Base-by-base conservation (phyloP, 1,140 invertebrate genomes). In the Drosophila lacteicornis region DNA sequence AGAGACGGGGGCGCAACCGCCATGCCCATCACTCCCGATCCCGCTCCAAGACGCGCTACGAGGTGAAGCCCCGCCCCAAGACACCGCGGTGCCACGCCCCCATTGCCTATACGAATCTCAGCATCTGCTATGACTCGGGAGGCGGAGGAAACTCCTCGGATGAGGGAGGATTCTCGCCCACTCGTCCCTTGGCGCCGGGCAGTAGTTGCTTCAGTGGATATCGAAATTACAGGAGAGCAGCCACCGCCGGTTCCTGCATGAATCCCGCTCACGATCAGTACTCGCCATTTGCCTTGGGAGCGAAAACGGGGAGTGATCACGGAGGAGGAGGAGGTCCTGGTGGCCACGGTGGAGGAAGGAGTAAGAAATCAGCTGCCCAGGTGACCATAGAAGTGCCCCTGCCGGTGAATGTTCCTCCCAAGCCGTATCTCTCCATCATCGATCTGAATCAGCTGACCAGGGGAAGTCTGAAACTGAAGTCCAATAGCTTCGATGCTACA, bases 401-500 rank as follows among this genome's bases (percentile, higher is more conserved):
- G 53, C 51, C 78, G 13, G 79, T 85, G 17, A 88, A 93, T 60
- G 92, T 93, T 42, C 92, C 93, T 5, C 93, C 93, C 36, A 94
- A 94, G 84, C 95, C 95, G 7, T 94, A 94, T 79, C 93, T 96
- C 60, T 95, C 95, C 22, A 96, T 96, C 76, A 96, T 96, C 80
- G 95, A 96, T 93, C 95, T 96, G 85, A 96, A 96, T 93, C 93
- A 95, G 90, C 94, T 96, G 82, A 95, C 95, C 3, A 93, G 94
- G 51, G 94, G 94, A 42, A 94, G 94, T 62, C 91, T 95, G 36
- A 94, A 95, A 45, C 57, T 86, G 0, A 92, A 92, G 19, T 56
- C 91, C 30, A 78, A 49, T 7, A 92, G 86, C 50, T 92, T 91
- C 15, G 90, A 91, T 56, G 75, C 68, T 5, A 68, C 87, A 19